Evolutionary conservation across 1,140 invertebrate species (phyloP), one percentile per base, ranked within the genome.

Genomic region (Atta cephalotes): DNA sequence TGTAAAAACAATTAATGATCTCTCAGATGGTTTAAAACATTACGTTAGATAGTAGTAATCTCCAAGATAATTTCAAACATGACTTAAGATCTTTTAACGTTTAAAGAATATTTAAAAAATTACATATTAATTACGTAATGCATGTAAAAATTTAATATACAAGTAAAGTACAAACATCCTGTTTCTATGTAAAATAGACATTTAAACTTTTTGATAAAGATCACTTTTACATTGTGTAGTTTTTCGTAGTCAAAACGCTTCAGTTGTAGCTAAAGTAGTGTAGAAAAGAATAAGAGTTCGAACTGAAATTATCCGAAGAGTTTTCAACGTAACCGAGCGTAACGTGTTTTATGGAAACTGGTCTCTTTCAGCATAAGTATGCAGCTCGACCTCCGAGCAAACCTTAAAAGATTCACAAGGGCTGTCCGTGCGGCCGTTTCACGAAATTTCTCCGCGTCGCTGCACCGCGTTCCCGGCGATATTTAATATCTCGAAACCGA

Each of bases 401-500:
- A 10, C 4, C n/a, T 62, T 90, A 51, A 88, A 90, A 88, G 71
- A 79, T 88, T 90, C 82, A 86, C 10, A 62, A 63, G 60, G 51
- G 76, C 78, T 39, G 72, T 80, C 35, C 53, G 62, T 66, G 39
- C 18, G 76, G 62, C 51, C 82, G 49, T 68, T 78, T 66, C 31
- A 28, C 72, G 63, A 78, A 81, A 70, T 77, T 87, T 87, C 51
- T 80, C 63, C 60, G 16, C 66, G 16, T 14, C 76, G 31, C 70
- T 58, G 5, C 65, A 74, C 25, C 58, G 85, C 70, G 10, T 86
- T 87, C 56, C 77, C 68, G 74, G 74, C 82, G 91, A 93, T 94
- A 94, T 94, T 94, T 94, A 94, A 94, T 93, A 94, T 92, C 92
- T 90, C 85, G 51, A 88, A 88, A 93, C 87, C 74, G 77, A 66